Evolutionary conservation across 2,797 vertebrate genomes (phyloP).

Genomic region (Gallinago solitaria): DNA sequence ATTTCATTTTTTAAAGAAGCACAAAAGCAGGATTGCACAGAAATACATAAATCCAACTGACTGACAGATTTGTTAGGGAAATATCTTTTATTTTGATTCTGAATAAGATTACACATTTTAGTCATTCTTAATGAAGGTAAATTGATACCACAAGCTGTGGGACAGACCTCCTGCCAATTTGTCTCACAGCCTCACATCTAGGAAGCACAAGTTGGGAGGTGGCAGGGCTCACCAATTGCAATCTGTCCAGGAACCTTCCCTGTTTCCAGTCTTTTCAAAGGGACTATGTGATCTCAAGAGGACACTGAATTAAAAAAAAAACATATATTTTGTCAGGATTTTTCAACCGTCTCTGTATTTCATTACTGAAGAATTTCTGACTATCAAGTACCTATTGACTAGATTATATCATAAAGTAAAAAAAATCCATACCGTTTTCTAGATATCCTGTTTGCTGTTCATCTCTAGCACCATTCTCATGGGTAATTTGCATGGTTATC

Average conservation of each 20-base stretch:
- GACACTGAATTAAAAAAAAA: background rate
- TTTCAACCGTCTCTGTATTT: background rate
- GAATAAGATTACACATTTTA: background rate
- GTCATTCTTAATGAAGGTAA: background rate
- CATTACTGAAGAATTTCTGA: background rate
- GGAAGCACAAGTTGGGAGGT: background rate
- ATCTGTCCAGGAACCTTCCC: background rate
- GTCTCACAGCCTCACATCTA: background rate
- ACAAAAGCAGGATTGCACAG: background rate
- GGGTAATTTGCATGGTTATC: background rate
- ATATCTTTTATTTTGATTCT: constrained; percentile 1
- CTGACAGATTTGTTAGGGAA: background rate
- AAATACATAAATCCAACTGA: background rate
- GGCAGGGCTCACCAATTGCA: background rate
- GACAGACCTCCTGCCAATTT: background rate
- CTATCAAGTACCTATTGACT: background rate
- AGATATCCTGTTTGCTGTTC: background rate
- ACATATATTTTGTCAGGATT: background rate
- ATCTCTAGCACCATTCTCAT: background rate
- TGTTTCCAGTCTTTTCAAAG: background rate
- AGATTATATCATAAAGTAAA: background rate
- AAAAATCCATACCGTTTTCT: background rate
- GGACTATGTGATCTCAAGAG: background rate
- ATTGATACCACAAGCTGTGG: background rate
- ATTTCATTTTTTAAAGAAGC: background rate